phyloP scores from a whole-genome alignment of 2,888 invertebrate species.

The Andrena dorsata region DNA sequence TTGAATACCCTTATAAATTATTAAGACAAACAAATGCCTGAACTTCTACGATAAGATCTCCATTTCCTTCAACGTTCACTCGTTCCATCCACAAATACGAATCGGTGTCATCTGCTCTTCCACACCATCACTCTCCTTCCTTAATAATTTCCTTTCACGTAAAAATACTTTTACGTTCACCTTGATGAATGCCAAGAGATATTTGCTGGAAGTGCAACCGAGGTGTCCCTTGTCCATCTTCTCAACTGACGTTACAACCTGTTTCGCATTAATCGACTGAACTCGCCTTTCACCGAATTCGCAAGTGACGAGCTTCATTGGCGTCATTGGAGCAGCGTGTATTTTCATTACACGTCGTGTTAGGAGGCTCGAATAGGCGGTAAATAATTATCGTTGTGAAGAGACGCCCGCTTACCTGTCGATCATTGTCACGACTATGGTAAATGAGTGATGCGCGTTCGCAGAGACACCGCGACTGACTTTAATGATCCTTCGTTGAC shows the following conservation, averaged over 20 bases:
- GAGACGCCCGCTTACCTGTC: slow-evolving; percentile 18
- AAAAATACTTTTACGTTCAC: neutral
- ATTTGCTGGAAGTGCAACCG: neutral
- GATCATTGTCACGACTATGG: neutral
- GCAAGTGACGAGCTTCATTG: neutral
- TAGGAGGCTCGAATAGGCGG: neutral
- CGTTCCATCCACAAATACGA: neutral
- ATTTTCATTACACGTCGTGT: slow-evolving; percentile 31
- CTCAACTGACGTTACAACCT: slow-evolving; percentile 38
- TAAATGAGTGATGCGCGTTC: slow-evolving; percentile 34
- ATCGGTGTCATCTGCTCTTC: neutral
- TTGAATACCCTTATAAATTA: neutral
- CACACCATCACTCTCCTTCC: neutral
- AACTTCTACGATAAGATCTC: neutral
- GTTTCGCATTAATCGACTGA: slow-evolving; percentile 44
- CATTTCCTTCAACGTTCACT: neutral
- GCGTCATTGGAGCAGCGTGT: slow-evolving; percentile 6
- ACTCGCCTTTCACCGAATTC: slow-evolving; percentile 17
- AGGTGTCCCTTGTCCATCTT: slow-evolving; percentile 16
- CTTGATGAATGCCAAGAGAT: neutral
- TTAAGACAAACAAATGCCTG: neutral
- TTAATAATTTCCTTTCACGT: neutral
- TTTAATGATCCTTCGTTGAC: slow-evolving; percentile 1
- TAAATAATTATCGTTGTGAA: slow-evolving; percentile 44
- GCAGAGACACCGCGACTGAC: neutral